phyloP scores from a whole-genome alignment of 2,888 invertebrate genomes.

The Eumacrocentrus americanus region DNA sequence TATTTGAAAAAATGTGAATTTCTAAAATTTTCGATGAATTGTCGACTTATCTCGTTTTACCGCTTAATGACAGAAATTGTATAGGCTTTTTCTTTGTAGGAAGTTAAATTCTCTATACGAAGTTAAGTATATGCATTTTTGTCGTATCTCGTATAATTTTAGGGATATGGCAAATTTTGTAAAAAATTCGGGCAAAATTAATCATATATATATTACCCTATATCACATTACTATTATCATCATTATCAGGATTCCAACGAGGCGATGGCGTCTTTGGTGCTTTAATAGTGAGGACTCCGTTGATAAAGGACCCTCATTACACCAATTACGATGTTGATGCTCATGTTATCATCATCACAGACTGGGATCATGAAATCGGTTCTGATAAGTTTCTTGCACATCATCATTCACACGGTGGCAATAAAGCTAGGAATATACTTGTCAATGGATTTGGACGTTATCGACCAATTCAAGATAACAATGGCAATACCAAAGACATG shows the following conservation, averaged over 20 bases:
- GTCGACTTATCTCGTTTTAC: too few species aligned
- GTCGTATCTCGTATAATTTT: too few species aligned
- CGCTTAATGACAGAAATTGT: too few species aligned
- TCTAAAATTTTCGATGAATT: too few species aligned
- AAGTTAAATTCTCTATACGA: too few species aligned
- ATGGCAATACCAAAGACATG: conserved; percentile 61
- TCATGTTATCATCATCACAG: conserved; percentile 78
- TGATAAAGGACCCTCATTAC: conserved; percentile 69
- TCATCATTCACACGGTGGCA: conserved; percentile 81
- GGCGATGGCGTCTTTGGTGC: conserved; percentile 86
- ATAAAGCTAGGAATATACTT: conserved; percentile 81
- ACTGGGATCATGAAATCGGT: conserved; percentile 81
- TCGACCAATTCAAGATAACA: conserved; percentile 58
- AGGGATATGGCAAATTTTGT: too few species aligned
- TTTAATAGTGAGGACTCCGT: conserved; percentile 75
- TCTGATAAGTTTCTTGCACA: conserved; percentile 81
- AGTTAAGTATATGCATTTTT: too few species aligned
- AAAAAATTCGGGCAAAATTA: too few species aligned
- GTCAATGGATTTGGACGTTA: conserved; percentile 82
- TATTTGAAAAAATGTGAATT: too few species aligned
- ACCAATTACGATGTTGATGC: conserved; percentile 81
- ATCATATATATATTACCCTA: too few species aligned
- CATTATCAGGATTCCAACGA: conserved; percentile 75
- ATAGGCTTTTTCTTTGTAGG: too few species aligned
- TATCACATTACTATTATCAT: neutral